Evolutionary conservation across 2,888 invertebrate species (phyloP).

Genomic region (Euspilapteryx auroguttella): DNA sequence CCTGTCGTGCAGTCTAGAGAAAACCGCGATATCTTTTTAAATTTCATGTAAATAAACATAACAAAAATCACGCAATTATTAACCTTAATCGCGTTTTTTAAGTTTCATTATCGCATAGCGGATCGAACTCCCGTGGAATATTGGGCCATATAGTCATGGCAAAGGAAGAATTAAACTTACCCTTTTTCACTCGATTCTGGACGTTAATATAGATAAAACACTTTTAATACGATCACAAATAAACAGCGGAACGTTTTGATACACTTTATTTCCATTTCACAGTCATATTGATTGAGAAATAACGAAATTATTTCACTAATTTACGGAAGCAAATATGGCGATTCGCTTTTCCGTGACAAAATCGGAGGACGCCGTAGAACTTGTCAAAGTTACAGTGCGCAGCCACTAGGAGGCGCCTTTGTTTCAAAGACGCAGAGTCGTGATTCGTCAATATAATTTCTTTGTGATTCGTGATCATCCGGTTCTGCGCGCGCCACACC

Average conservation of each 20-base stretch:
- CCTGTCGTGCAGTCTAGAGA: too few relatives aligned
- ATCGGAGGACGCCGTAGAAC: constrained; percentile 60
- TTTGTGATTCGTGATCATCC: constrained; percentile 24
- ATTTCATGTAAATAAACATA: constrained; percentile 62
- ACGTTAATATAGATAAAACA: too few relatives aligned
- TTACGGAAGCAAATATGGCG: constrained; percentile 61
- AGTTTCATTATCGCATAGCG: constrained; percentile 65
- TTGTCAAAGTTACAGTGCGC: constrained; percentile 56
- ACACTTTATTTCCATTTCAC: constrained; percentile 7
- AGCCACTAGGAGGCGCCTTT: constrained; percentile 38
- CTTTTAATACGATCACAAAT: too few relatives aligned
- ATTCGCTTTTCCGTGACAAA: constrained; percentile 58
- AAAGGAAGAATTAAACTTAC: constrained; percentile 56
- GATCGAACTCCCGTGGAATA: constrained; percentile 63
- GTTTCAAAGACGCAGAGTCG: too few relatives aligned
- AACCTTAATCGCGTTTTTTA: constrained; percentile 64
- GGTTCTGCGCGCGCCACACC: constrained; percentile 32
- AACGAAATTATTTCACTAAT: constrained; percentile 48
- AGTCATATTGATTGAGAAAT: constrained; percentile 57
- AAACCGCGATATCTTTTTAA: constrained; percentile 58
- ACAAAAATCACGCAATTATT: constrained; percentile 64
- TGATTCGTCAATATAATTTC: too few relatives aligned
- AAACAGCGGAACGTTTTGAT: too few relatives aligned
- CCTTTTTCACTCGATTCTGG: constrained; percentile 36
- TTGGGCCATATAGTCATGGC: constrained; percentile 63